Conservation (phyloP, 2,888 invertebrate genomes). For the Meandrusa payeni region DNA sequence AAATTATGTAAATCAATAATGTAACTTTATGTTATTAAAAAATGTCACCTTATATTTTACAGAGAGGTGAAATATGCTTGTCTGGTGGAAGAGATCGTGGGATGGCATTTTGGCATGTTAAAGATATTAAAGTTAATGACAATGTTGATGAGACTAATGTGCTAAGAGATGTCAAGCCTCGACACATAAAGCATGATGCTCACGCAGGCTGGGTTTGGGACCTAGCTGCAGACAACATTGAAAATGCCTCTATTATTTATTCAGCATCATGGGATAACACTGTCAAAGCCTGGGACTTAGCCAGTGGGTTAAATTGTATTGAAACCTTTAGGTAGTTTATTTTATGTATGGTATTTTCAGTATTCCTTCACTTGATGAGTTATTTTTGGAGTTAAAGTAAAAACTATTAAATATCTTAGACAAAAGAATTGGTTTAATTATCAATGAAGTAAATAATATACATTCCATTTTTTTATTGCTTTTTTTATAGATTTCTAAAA, state of each 20-base stretch:
- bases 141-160: conserved; percentile 42
- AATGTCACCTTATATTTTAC: conserved; percentile 33
- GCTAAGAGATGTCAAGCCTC: conserved; percentile 49
- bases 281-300: conserved; percentile 79
- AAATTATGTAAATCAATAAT: no score
- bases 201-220: conserved; percentile 85
- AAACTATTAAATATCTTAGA: no score
- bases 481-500: neutral
- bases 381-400: no score
- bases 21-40: no score
- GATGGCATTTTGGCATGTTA: conserved; percentile 75
- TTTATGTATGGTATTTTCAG: no score
- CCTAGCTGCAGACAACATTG: conserved; percentile 63
- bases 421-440: no score
- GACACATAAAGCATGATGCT: conserved; percentile 62
- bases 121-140: conserved; percentile 47
- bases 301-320: conserved; percentile 60
- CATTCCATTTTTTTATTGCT: no score
- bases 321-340: conserved; percentile 69
- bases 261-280: conserved; percentile 83
- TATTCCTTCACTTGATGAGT: no score
- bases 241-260: conserved; percentile 67
- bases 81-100: conserved; percentile 82
- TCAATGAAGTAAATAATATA: no score
- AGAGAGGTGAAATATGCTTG: conserved; percentile 74